These are phyloP conservation scores for Hetaerina titia DNA, from an alignment of 2,888 invertebrate species.

Conservation along the genomic window DNA sequence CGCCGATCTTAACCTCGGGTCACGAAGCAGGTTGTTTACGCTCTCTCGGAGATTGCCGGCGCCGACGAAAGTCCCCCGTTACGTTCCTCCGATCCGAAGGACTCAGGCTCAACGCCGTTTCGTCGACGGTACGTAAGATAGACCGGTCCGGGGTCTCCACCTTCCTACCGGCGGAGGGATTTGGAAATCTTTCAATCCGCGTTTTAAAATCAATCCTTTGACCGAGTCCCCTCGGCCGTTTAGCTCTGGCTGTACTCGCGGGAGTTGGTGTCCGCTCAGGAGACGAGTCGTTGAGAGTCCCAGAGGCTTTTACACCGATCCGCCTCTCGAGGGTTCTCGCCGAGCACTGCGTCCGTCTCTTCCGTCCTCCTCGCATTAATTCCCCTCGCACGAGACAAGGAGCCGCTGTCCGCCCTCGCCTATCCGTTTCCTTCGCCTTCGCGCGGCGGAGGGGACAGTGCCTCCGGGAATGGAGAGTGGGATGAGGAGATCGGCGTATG, in stretches of 20 bases:
- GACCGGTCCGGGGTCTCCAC: too few species aligned
- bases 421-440: background rate
- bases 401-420: background rate
- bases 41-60: too few species aligned
- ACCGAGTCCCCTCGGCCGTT: too few species aligned
- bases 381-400: slow-evolving; percentile 10
- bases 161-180: too few species aligned
- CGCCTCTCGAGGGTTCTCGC: background rate
- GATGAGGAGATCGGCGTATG: background rate
- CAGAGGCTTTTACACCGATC: background rate
- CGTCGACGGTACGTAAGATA: too few species aligned
- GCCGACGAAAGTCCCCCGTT: background rate
- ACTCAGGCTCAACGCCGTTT: background rate
- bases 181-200: too few species aligned
- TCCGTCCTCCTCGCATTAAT: slow-evolving; percentile 20
- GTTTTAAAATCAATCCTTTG: too few species aligned
- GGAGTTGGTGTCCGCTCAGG: background rate
- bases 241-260: too few species aligned
- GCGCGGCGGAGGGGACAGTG: background rate
- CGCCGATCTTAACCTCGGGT: background rate
- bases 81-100: background rate
- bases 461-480: background rate
- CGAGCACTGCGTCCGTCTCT: slow-evolving; percentile 44
- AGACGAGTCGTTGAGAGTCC: background rate
- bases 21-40: background rate